Evolutionary conservation across 53 echinoderm and acorn worm species (phyloP), one percentile per base, ranked within the genome.

Genomic region (Holothuria leucospilota): DNA sequence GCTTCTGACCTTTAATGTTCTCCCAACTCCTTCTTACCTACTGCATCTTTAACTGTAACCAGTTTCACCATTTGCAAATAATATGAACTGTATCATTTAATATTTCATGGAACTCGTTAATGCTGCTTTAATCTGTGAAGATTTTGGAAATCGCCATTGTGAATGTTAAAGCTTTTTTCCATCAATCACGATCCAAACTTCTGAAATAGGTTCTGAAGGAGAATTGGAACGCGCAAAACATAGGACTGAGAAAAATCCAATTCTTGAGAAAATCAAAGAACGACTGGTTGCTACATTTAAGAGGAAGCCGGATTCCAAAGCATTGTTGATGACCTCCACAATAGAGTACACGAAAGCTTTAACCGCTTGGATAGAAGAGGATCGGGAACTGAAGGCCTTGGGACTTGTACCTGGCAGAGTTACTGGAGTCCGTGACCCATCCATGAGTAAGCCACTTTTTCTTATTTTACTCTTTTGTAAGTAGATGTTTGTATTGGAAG

Each of bases 251-350:
- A 59, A 59, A 60, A 80, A 80, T 26, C 80, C 80, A 29, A 59
- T 80, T 60, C 59, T 80, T 6, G 34, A 80, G 30, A 60, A 61
- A 59, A 80, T 80, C 7, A 80, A 80, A 59, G 61, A 80, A 30
- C 56, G 21, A 56, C 28, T 80, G 24, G 25, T 80, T 34, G 13
- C 29, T 15, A 80, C 59, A 4, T 80, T 53, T 61, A 51, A 9
- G 4, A 29, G 5, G 34, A 80, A 80, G 14, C 80, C 62, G 8
- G 29, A 80, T 13, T 80, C 80, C 2, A 29, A 59, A 38, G 61
- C 61, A 11, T 38, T 80, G 21, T 21, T 80, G 20, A 59, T 80
- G 24, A 80, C 80, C 5, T 38, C 59, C 12, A 62, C 62, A 15
- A 62, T 27, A 61, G 24, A 58, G 24, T 80, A 80, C 38, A 80